Percentiles rank a stretch among this genome's conserved stretches.
phyloP scores from a whole-genome alignment of 1,140 invertebrate genomes.

The Meloidogyne floridensis region DNA sequence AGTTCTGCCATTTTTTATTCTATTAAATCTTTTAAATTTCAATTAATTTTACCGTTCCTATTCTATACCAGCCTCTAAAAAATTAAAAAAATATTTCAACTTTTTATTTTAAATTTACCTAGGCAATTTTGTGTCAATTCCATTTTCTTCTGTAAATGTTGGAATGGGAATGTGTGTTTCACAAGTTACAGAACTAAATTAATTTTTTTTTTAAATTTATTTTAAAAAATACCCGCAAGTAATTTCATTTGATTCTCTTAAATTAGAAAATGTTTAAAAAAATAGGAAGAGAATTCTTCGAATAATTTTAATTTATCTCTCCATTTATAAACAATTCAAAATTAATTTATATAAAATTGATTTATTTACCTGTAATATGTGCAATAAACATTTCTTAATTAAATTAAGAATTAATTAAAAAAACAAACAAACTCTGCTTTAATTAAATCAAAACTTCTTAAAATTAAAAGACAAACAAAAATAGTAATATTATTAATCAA shows the following conservation, averaged over 20 bases:
- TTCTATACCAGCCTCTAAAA: conserved; percentile 54
- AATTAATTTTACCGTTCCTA: conserved; percentile 32
- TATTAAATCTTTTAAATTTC: too few species aligned
- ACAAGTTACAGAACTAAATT: conserved; percentile 51
- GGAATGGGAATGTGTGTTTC: conserved; percentile 51
- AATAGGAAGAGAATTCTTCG: too few species aligned
- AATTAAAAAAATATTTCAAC: not conserved
- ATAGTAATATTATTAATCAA: not conserved
- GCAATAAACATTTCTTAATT: conserved; percentile 59
- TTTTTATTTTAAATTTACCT: conserved; percentile 9
- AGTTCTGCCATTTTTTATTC: too few species aligned
- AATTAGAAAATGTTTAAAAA: not conserved
- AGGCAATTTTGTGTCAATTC: conserved; percentile 58
- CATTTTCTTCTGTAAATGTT: conserved; percentile 49
- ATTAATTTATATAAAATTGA: not conserved
- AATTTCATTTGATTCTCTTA: conserved; percentile 55
- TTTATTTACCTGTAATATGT: conserved; percentile 53
- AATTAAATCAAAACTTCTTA: not conserved
- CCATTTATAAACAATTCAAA: too few species aligned
- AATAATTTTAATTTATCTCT: too few species aligned
- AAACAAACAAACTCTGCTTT: not conserved
- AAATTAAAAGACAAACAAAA: not conserved
- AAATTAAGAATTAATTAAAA: not conserved
- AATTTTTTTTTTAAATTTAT: not conserved
- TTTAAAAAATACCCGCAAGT: conserved; percentile 55